Evolutionary conservation across 2,113 vertebrate species (phyloP).

Genomic region (Ploceus nigricollis): DNA sequence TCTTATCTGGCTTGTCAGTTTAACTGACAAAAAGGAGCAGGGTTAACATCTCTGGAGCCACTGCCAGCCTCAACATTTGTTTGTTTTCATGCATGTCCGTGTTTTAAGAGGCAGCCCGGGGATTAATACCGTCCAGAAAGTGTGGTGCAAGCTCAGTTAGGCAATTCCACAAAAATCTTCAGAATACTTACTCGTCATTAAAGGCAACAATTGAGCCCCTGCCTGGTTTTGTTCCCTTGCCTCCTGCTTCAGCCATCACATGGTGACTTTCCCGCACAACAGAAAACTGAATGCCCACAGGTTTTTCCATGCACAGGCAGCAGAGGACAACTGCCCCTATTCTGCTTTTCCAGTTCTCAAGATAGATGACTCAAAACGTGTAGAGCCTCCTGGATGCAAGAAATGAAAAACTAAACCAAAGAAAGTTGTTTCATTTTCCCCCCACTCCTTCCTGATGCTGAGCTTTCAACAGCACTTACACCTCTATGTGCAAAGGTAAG

Average conservation of each 20-base stretch:
- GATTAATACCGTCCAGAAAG: slow-evolving; percentile 10
- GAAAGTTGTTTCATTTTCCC: neutral
- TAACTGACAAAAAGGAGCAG: slow-evolving; percentile 68
- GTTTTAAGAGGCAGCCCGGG: slow-evolving; percentile 1
- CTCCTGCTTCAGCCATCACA: neutral
- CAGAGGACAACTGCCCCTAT: neutral
- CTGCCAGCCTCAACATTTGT: slow-evolving; percentile 12
- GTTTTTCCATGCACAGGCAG: neutral
- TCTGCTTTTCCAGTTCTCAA: neutral
- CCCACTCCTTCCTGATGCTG: neutral
- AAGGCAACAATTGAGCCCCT: neutral
- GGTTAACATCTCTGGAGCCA: slow-evolving; percentile 49
- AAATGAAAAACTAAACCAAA: neutral
- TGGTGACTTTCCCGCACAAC: neutral
- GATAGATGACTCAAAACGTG: neutral
- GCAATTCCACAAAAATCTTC: slow-evolving; percentile 7
- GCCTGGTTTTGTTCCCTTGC: neutral
- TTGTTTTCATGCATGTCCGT: slow-evolving; percentile 21
- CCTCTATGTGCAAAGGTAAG: neutral
- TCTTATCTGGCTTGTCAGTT: slow-evolving; percentile 71
- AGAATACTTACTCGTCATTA: neutral
- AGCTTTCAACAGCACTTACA: neutral
- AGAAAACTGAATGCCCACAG: neutral
- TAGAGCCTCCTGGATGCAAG: neutral
- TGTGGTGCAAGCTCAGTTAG: slow-evolving; percentile 12